These are phyloP conservation scores for Notospermus geniculatus DNA, from an alignment of 1,140 invertebrate genomes.

Conservation along the genomic window DNA sequence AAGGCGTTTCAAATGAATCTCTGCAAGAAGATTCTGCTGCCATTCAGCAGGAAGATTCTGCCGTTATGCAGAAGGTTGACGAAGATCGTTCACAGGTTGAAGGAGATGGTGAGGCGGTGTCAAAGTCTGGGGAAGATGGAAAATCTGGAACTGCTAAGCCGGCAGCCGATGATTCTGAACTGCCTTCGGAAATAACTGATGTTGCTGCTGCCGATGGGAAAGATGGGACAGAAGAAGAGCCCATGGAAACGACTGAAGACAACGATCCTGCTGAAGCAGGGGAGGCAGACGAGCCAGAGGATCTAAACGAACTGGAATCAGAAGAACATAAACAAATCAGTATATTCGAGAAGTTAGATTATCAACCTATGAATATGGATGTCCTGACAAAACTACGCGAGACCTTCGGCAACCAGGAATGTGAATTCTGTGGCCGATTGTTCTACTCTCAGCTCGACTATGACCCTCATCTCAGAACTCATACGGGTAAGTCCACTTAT, in stretches of 20 bases:
- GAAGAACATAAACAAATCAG: no score
- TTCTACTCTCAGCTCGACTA: conserved; percentile 48
- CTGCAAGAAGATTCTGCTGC: no score
- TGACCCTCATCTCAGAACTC: conserved; percentile 48
- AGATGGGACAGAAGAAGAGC: neutral
- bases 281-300: no score
- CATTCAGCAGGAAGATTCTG: no score
- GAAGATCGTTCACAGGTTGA: no score
- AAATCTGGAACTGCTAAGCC: conserved; percentile 12
- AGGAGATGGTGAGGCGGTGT: neutral
- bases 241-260: neutral
- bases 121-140: neutral
- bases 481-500: conserved; percentile 38
- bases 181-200: conserved; percentile 3
- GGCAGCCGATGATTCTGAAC: conserved; percentile 14
- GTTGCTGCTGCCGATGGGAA: neutral
- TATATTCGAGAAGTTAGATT: conserved; percentile 35
- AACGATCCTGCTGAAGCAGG: no score
- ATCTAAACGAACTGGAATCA: no score
- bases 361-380: conserved; percentile 41
- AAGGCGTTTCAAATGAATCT: no score
- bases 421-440: conserved; percentile 51
- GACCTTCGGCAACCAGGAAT: conserved; percentile 53
- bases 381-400: conserved; percentile 51
- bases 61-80: no score